phyloP scores from a whole-genome alignment of 2,113 vertebrate genomes.

The Labrus mixtus region DNA sequence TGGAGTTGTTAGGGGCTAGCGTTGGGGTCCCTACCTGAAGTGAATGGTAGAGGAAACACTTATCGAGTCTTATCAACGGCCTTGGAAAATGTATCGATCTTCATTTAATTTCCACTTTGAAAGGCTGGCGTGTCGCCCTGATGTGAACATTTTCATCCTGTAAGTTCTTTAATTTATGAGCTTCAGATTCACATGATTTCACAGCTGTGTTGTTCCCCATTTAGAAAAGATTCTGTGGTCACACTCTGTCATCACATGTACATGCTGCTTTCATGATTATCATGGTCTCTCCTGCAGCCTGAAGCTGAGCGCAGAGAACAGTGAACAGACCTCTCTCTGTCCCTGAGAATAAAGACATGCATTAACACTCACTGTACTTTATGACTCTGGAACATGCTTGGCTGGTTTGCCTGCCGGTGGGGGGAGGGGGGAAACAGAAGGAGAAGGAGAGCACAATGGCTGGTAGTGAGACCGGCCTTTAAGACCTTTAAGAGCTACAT shows the following conservation, averaged over 20 bases:
- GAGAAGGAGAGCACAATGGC: constrained; percentile 46
- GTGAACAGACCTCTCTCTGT: constrained; percentile 61
- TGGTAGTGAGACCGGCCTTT: constrained; percentile 32
- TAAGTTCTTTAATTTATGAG: background rate
- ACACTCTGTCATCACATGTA: background rate
- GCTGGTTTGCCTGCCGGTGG: constrained; percentile 6
- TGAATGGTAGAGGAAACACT: no score
- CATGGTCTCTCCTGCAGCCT: constrained; percentile 2
- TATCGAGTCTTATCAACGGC: no score
- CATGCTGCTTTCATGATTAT: constrained; percentile 7
- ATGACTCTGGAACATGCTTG: constrained; percentile 33
- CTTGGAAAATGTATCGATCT: background rate
- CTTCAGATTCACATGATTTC: background rate
- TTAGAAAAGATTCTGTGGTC: background rate
- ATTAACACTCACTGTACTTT: constrained; percentile 44
- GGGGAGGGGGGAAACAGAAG: constrained; percentile 13
- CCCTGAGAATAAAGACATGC: constrained; percentile 51
- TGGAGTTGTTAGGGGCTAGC: no score
- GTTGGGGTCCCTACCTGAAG: no score
- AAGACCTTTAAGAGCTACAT: no score
- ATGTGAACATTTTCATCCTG: background rate
- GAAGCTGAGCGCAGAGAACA: constrained; percentile 1
- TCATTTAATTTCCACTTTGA: background rate
- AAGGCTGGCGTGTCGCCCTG: background rate
- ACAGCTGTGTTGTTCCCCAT: background rate